A percentile compares a stretch with the other conserved stretches of the same genome.
Conservation (phyloP, 2,888 invertebrate genomes). For the Sinhomidia bicolor region DNA sequence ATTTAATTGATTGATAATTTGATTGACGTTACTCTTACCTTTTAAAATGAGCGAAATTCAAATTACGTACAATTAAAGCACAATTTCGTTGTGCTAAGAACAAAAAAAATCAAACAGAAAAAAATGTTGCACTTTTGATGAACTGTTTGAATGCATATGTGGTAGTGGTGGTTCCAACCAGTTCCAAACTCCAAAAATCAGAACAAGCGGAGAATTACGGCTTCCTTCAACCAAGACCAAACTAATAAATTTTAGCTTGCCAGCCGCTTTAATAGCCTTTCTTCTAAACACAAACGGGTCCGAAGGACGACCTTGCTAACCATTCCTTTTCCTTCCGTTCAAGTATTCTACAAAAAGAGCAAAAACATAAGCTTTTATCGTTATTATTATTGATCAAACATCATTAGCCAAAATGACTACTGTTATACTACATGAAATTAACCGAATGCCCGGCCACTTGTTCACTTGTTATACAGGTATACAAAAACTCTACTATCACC, state of each 20-base stretch:
- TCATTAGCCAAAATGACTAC: not conserved
- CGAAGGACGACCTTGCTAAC: not conserved
- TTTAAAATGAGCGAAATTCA: too few species aligned
- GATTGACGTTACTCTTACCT: too few species aligned
- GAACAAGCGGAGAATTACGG: too few species aligned
- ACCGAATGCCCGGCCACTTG: too few species aligned
- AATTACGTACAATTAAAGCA: too few species aligned
- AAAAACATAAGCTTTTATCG: not conserved
- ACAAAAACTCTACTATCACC: too few species aligned
- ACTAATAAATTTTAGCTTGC: not conserved
- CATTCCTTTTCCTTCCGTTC: not conserved
- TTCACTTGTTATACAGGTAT: too few species aligned
- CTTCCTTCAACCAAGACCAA: not conserved
- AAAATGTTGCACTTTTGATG: not conserved
- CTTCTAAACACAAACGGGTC: not conserved
- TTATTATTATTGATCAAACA: constrained; percentile 11
- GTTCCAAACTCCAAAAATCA: too few species aligned
- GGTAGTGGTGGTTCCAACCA: not conserved
- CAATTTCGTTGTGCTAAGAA: constrained; percentile 17
- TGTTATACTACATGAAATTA: too few species aligned
- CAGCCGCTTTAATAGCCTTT: not conserved
- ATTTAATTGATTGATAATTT: too few species aligned
- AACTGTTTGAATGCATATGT: not conserved
- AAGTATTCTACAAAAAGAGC: not conserved
- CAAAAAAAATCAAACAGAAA: constrained; percentile 29